A percentile compares a stretch with the other conserved stretches of the same genome.
Evolutionary conservation across 2,113 vertebrate species (phyloP).

Genomic region (Raja brachyura): DNA sequence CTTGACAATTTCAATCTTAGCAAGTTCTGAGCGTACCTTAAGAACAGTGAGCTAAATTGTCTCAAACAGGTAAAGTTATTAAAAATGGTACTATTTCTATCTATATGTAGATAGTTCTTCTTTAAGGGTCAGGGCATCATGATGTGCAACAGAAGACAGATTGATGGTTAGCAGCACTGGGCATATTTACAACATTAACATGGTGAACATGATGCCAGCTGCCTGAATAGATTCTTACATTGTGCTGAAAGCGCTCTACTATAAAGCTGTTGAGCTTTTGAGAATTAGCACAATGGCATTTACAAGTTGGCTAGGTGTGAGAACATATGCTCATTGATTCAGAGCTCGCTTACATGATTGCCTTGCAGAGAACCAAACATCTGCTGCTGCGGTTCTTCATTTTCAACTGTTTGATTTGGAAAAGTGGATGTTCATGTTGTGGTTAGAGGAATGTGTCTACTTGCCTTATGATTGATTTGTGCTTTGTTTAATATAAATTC

Average conservation of each 20-base stretch:
- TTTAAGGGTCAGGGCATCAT: no score
- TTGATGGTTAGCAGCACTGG: not conserved
- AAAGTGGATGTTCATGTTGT: not conserved
- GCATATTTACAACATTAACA: not conserved
- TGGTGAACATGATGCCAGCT: not conserved
- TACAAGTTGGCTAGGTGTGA: not conserved
- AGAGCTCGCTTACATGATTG: no score
- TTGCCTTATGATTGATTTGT: not conserved
- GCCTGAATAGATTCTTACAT: not conserved
- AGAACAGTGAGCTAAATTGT: not conserved
- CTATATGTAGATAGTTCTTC: no score
- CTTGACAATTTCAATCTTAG: not conserved
- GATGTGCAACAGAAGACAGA: not conserved
- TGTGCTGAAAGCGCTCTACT: not conserved
- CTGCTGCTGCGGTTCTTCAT: no score
- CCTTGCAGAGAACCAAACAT: no score
- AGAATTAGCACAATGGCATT: not conserved
- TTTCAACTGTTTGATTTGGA: not conserved
- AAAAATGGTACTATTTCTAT: no score
- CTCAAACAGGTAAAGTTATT: no score
- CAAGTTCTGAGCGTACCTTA: not conserved
- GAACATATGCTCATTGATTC: constrained; percentile 1
- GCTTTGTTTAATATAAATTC: not conserved
- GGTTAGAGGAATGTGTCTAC: not conserved
- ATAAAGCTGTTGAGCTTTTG: not conserved